Conservation (phyloP, 2,113 vertebrate species). For the Mionectes macconnelli region DNA sequence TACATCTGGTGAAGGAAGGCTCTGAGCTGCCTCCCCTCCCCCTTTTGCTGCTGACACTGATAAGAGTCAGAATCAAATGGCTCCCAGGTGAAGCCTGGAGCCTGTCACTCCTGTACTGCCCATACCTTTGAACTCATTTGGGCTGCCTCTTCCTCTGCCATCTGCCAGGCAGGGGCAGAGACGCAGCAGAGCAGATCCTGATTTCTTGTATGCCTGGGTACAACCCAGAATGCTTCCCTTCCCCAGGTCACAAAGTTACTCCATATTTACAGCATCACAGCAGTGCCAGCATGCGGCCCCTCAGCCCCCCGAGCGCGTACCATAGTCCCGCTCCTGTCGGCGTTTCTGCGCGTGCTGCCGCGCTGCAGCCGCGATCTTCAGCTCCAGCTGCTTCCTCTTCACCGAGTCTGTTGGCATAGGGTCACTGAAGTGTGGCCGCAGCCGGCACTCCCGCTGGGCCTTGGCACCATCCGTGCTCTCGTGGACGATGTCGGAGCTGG, state of each 20-base stretch:
- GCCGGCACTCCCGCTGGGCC: conserved; percentile 83
- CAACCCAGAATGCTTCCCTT: background rate
- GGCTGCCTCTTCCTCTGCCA: background rate
- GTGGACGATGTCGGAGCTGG: conserved; percentile 84
- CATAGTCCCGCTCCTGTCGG: conserved; percentile 74
- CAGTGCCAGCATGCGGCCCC: background rate
- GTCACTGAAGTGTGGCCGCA: conserved; percentile 87
- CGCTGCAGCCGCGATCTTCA: conserved; percentile 86
- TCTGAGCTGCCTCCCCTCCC: background rate
- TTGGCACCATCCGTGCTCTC: conserved; percentile 80
- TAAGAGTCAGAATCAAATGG: background rate
- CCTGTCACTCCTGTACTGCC: background rate
- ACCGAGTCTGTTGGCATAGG: conserved; percentile 86
- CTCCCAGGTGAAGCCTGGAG: background rate
- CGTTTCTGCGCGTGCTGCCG: conserved; percentile 82
- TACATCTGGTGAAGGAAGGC: background rate
- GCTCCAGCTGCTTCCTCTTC: conserved; percentile 89
- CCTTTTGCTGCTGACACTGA: background rate
- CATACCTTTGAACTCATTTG: background rate
- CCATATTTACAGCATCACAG: background rate
- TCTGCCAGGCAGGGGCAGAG: background rate
- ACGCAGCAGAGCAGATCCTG: background rate
- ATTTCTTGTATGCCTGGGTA: background rate
- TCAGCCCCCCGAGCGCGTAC: background rate
- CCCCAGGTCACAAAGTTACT: background rate